These are phyloP conservation scores for Syngnathus rostellatus DNA, from an alignment of 2,797 vertebrate species.

Conservation along the genomic window DNA sequence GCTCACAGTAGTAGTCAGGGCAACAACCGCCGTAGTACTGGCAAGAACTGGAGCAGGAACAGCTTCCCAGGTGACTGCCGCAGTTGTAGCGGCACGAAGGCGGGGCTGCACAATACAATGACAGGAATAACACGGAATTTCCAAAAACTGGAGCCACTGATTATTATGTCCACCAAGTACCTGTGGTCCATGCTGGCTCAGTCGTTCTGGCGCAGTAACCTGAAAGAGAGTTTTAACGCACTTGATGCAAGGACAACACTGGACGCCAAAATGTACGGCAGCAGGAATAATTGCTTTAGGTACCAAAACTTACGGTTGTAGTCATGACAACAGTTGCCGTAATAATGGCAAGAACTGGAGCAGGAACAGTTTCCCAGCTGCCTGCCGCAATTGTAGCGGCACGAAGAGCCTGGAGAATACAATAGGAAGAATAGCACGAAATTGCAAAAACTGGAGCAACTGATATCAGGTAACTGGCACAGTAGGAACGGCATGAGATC, in stretches of 20 bases:
- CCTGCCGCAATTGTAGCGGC: conserved; percentile 30
- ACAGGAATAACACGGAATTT: too few relatives aligned
- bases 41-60: conserved; percentile 47
- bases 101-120: too few relatives aligned
- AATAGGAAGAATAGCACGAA: too few relatives aligned
- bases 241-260: neutral
- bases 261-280: too few relatives aligned
- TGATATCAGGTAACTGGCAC: too few relatives aligned
- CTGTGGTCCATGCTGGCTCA: neutral
- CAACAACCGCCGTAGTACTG: conserved; percentile 45
- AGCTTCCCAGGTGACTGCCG: conserved; percentile 23
- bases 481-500: too few relatives aligned
- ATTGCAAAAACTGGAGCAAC: too few relatives aligned
- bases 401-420: conserved; percentile 13
- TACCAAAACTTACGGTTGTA: conserved; percentile 21
- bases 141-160: too few relatives aligned
- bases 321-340: conserved; percentile 50
- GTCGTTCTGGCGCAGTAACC: neutral
- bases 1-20: conserved; percentile 43
- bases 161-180: neutral
- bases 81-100: conserved; percentile 39
- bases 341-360: conserved; percentile 23
- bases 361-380: conserved; percentile 48
- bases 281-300: neutral
- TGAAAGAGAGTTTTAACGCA: neutral